phyloP scores from a whole-genome alignment of 2,797 vertebrate genomes.

The Tamandua tetradactyla region DNA sequence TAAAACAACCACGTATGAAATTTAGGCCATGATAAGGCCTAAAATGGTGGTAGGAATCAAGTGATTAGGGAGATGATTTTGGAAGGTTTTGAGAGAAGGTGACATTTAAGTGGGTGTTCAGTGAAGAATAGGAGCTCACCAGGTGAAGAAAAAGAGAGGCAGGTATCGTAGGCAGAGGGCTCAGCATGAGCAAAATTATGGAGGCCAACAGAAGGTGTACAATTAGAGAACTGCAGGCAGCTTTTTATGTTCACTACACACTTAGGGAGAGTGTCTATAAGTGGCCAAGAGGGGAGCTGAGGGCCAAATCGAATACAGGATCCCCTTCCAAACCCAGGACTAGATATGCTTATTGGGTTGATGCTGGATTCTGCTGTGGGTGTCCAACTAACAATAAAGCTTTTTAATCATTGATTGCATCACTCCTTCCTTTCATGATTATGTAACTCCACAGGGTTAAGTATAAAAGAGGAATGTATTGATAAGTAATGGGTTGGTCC shows the following conservation, averaged over 20 bases:
- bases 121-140: background rate
- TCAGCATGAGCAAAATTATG: background rate
- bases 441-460: constrained; percentile 30
- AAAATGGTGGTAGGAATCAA: background rate
- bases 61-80: background rate
- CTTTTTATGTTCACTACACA: background rate
- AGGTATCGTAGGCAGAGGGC: background rate
- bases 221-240: background rate
- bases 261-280: background rate
- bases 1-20: background rate
- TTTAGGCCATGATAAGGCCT: background rate
- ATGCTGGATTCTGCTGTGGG: background rate
- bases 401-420: constrained; percentile 54
- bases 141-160: background rate
- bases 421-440: constrained; percentile 41
- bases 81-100: background rate
- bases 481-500: constrained; percentile 8
- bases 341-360: background rate
- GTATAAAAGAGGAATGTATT: constrained; percentile 50
- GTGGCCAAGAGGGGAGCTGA: background rate
- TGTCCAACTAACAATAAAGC: background rate
- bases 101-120: background rate
- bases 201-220: background rate
- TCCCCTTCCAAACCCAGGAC: background rate
- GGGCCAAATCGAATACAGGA: background rate